phyloP scores from a whole-genome alignment of 2,113 vertebrate species.

The Tiliqua scincoides region DNA sequence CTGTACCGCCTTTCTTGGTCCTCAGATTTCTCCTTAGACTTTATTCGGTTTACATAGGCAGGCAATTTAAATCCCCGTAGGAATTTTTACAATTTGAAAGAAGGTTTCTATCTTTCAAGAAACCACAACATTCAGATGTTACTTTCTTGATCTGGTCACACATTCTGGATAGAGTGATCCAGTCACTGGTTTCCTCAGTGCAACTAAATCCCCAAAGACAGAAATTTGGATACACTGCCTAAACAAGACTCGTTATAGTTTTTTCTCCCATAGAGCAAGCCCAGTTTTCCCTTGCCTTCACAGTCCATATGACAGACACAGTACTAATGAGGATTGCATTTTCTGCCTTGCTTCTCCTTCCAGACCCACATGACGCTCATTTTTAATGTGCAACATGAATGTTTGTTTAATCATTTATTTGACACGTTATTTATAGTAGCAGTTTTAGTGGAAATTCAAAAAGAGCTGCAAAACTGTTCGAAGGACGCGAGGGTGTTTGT shows the following conservation, averaged over 20 bases:
- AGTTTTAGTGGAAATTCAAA: neutral
- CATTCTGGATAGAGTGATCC: too few relatives aligned
- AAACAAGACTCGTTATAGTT: neutral
- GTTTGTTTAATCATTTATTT: neutral
- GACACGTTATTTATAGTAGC: neutral
- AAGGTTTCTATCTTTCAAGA: too few relatives aligned
- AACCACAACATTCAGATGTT: too few relatives aligned
- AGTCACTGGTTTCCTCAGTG: too few relatives aligned
- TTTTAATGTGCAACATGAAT: neutral
- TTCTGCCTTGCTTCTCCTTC: neutral
- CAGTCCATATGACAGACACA: neutral
- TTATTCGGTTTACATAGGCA: too few relatives aligned
- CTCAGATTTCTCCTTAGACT: too few relatives aligned
- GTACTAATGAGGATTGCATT: neutral
- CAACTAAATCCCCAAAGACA: neutral
- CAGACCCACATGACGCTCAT: too few relatives aligned
- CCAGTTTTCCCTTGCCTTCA: neutral
- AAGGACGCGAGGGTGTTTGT: neutral
- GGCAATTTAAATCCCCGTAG: too few relatives aligned
- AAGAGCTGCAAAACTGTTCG: neutral
- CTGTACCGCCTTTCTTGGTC: too few relatives aligned
- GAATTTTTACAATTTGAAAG: too few relatives aligned
- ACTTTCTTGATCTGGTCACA: too few relatives aligned
- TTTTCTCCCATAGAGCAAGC: neutral
- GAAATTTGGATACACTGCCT: too few relatives aligned